A percentile compares a stretch with the other conserved stretches of the same genome.
phyloP scores from a whole-genome alignment of 2,888 invertebrate species.

The Xanthorhoe spadicearia region DNA sequence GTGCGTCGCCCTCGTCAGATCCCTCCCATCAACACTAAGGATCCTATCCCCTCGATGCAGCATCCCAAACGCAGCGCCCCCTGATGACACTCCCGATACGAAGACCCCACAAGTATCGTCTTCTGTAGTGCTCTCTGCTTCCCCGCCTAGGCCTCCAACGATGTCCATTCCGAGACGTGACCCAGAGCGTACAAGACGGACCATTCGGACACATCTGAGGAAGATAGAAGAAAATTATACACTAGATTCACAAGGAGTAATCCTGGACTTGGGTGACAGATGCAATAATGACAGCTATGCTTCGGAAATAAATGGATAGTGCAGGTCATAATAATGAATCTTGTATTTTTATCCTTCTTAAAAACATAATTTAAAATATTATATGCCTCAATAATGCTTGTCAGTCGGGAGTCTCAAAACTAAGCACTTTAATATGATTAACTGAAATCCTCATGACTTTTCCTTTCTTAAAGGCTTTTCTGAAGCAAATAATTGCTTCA shows the following conservation, averaged over 20 bases:
- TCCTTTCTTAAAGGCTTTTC: neutral
- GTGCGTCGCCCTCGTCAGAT: constrained; percentile 90
- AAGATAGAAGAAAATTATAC: no score
- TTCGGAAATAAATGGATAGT: no score
- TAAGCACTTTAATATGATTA: no score
- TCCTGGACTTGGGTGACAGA: neutral
- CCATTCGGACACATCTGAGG: constrained; percentile 78
- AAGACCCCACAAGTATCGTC: constrained; percentile 80
- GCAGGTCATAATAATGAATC: no score
- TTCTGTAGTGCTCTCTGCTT: constrained; percentile 63
- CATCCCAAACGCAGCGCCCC: constrained; percentile 79
- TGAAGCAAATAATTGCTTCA: neutral
- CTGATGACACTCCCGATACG: constrained; percentile 76
- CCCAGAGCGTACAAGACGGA: constrained; percentile 76
- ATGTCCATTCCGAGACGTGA: constrained; percentile 83
- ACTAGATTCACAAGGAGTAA: no score
- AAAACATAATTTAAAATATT: no score
- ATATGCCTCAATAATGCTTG: no score
- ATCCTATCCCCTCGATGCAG: constrained; percentile 89
- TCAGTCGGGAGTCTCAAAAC: no score
- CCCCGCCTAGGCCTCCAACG: constrained; percentile 79
- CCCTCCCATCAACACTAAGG: constrained; percentile 90
- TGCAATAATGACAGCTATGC: no score
- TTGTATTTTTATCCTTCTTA: no score
- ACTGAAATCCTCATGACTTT: no score